Evolutionary conservation across 2,113 vertebrate species (phyloP).

Genomic region (Albula glossodonta): DNA sequence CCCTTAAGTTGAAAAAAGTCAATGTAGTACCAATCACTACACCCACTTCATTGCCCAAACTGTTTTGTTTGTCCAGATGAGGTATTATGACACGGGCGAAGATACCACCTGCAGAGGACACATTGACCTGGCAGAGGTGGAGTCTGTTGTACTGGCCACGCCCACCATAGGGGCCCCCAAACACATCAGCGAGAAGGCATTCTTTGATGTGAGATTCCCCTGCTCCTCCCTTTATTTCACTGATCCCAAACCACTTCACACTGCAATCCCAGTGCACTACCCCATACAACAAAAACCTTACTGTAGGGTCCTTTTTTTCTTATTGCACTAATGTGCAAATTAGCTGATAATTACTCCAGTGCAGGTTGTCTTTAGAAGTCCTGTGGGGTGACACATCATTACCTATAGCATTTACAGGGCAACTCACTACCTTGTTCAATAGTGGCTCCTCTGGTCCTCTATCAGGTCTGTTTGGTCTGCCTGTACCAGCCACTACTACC

Average conservation of each 20-base stretch:
- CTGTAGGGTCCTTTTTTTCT: not conserved
- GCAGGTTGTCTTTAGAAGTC: not conserved
- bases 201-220: slow-evolving; percentile 88
- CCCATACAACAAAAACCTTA: not conserved
- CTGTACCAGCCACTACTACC: no score
- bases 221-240: not conserved
- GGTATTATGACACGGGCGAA: slow-evolving; percentile 94
- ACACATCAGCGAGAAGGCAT: slow-evolving; percentile 92
- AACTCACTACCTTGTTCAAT: no score
- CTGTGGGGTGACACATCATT: no score
- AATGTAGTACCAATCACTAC: not conserved
- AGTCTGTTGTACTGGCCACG: slow-evolving; percentile 83
- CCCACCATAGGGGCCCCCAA: slow-evolving; percentile 92
- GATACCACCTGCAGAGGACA: slow-evolving; percentile 93
- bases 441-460: no score
- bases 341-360: not conserved
- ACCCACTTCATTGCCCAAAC: not conserved
- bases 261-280: not conserved
- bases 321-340: no score
- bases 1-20: not conserved
- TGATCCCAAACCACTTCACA: not conserved
- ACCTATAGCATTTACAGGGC: no score
- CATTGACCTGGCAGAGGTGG: slow-evolving; percentile 95
- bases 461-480: no score
- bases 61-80: slow-evolving; percentile 67